These are phyloP conservation scores for Theretra japonica DNA, from an alignment of 2,888 invertebrate genomes.

Conservation along the genomic window DNA sequence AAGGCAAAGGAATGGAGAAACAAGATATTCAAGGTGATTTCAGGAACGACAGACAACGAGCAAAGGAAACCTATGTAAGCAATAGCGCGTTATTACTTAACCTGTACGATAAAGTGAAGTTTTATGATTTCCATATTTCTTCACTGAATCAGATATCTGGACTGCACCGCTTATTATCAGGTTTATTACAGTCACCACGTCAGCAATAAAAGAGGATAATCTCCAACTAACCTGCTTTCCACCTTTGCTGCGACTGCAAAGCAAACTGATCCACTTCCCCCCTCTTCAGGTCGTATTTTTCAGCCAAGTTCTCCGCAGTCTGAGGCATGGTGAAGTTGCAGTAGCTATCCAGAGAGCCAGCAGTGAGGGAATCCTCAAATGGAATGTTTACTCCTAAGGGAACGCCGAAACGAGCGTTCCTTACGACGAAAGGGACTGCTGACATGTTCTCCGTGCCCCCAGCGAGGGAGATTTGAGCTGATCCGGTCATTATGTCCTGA, in stretches of 20 bases:
- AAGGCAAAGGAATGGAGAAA: too few species aligned
- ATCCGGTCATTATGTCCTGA: conserved; percentile 94
- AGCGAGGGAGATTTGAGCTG: conserved; percentile 92
- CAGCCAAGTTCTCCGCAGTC: conserved; percentile 96
- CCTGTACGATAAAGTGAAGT: too few species aligned
- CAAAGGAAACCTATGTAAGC: too few species aligned
- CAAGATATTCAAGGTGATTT: too few species aligned
- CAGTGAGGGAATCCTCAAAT: conserved; percentile 91
- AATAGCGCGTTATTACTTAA: too few species aligned
- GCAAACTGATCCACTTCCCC: conserved; percentile 94
- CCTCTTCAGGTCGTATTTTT: conserved; percentile 90
- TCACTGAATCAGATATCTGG: background rate
- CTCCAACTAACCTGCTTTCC: conserved; percentile 90
- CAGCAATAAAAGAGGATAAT: background rate
- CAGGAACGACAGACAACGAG: too few species aligned
- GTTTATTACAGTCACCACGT: too few species aligned
- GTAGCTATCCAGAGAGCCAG: conserved; percentile 91
- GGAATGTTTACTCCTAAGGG: conserved; percentile 89
- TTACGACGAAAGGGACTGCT: conserved; percentile 92
- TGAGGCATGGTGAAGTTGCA: conserved; percentile 97
- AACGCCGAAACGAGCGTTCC: conserved; percentile 94
- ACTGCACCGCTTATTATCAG: background rate
- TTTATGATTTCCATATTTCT: background rate
- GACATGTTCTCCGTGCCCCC: conserved; percentile 99
- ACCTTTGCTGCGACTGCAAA: conserved; percentile 91